Percentiles rank a stretch among this genome's conserved stretches.
These are phyloP conservation scores for Eutolmus rufibarbis DNA, from an alignment of 2,888 invertebrate genomes.

Conservation along the genomic window DNA sequence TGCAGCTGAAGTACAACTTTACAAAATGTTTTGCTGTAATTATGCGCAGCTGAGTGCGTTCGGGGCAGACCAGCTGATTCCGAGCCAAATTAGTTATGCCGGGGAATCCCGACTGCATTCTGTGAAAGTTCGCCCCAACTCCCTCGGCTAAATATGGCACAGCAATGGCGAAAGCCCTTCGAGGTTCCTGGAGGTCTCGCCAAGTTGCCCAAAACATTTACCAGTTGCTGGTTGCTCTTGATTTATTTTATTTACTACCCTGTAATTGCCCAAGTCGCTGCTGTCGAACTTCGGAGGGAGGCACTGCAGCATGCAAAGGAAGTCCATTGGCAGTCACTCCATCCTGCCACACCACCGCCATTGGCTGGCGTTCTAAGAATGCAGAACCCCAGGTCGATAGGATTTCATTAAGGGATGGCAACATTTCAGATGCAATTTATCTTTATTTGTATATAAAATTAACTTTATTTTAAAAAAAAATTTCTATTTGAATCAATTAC, in stretches of 20 bases:
- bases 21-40: background rate
- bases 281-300: background rate
- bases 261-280: background rate
- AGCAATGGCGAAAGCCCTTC: background rate
- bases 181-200: background rate
- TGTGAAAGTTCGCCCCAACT: background rate
- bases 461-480: too few species aligned
- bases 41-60: background rate
- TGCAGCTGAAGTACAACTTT: background rate
- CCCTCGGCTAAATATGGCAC: background rate
- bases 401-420: background rate
- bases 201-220: background rate
- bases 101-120: background rate
- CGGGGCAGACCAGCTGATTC: background rate
- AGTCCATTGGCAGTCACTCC: background rate
- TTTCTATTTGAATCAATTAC: too few species aligned
- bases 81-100: background rate
- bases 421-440: too few species aligned
- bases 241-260: background rate
- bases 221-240: background rate
- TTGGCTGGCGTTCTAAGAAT: background rate
- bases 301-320: background rate
- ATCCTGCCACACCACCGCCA: background rate
- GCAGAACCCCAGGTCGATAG: background rate
- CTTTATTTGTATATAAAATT: too few species aligned